Conservation (phyloP, 1,140 invertebrate genomes). For the Armadillidium nasatum region DNA sequence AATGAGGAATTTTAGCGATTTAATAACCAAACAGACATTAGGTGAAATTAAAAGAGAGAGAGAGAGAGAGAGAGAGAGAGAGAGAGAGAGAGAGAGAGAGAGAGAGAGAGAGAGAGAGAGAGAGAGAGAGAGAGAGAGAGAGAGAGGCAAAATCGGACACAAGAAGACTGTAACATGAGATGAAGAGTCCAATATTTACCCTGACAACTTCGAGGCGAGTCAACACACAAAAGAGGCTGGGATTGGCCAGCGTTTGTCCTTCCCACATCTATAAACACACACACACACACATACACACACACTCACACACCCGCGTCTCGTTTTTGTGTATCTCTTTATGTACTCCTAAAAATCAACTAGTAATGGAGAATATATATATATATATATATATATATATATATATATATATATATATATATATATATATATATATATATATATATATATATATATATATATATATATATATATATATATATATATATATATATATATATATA, state of each 20-base stretch:
- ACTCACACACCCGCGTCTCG: no score
- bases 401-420: no score
- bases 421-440: no score
- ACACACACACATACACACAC: no score
- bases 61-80: no score
- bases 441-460: conserved; percentile 23
- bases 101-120: neutral
- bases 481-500: neutral
- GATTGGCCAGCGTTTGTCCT: neutral
- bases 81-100: no score
- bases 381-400: conserved; percentile 23
- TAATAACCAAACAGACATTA: no score
- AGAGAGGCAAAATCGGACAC: neutral
- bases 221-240: neutral
- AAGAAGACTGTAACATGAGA: neutral
- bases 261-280: neutral
- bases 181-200: conserved; percentile 7
- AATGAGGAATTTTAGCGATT: no score
- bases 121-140: neutral
- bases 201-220: neutral
- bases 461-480: neutral
- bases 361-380: no score
- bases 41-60: no score
- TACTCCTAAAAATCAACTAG: no score
- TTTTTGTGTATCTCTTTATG: no score